A percentile compares a stretch with the other conserved stretches of the same genome.
These are phyloP conservation scores for Eclectus roratus DNA, from an alignment of 2,113 vertebrate species.

Conservation along the genomic window DNA sequence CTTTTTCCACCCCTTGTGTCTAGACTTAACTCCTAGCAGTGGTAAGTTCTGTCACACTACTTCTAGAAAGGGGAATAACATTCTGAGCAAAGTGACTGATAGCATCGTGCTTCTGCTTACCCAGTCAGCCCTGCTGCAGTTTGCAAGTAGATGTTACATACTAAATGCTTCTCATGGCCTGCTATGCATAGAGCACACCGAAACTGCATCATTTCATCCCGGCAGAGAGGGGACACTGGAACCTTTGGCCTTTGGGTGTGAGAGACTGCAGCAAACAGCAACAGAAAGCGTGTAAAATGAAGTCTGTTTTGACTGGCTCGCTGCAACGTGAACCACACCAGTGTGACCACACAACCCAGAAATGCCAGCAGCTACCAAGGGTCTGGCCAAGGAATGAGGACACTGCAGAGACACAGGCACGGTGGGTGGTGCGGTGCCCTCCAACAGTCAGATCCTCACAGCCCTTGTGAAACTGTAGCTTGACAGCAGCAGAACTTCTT, in stretches of 20 bases:
- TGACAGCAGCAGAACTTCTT: constrained; percentile 60
- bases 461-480: constrained; percentile 40
- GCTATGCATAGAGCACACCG: constrained; percentile 54
- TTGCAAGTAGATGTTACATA: neutral
- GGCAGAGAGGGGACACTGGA: neutral
- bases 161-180: neutral
- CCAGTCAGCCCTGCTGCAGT: neutral
- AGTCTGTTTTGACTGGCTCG: constrained; percentile 19
- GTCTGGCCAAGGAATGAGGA: neutral
- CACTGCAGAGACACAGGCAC: neutral
- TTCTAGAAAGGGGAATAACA: neutral
- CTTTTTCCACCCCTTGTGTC: neutral
- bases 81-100: neutral
- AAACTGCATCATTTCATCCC: constrained; percentile 41
- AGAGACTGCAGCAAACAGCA: neutral
- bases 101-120: neutral
- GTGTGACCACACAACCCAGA: neutral
- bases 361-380: neutral
- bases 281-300: neutral
- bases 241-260: neutral
- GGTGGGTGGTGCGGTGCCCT: neutral
- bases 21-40: neutral
- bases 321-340: neutral
- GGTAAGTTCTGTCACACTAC: neutral
- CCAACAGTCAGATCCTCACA: neutral